Evolutionary conservation across 2,888 invertebrate species (phyloP).

Genomic region (Chaetogeoica ovagalla): DNA sequence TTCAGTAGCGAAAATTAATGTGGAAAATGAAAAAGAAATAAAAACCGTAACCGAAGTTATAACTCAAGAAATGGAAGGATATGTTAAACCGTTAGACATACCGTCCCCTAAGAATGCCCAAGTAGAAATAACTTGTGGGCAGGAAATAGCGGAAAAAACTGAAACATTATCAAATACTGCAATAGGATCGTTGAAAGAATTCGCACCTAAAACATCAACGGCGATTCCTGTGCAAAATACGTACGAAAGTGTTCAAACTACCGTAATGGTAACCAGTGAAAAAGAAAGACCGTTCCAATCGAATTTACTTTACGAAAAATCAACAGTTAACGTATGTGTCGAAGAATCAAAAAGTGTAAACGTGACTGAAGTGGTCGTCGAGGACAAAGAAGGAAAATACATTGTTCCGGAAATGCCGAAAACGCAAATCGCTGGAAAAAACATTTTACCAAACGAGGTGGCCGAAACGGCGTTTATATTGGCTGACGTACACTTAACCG

Average conservation of each 20-base stretch:
- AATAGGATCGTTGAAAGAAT: conserved; percentile 8
- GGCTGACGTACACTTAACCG: conserved; percentile 58
- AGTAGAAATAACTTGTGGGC: conserved; percentile 59
- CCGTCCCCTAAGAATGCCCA: conserved; percentile 41
- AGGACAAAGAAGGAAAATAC: conserved; percentile 53
- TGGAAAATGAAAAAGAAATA: conserved; percentile 59
- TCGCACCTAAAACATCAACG: conserved; percentile 4
- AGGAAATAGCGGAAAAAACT: conserved; percentile 62
- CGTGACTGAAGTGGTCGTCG: conserved; percentile 46
- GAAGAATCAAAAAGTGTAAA: conserved; percentile 56
- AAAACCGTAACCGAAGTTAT: conserved; percentile 61
- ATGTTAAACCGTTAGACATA: conserved; percentile 54
- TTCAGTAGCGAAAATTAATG: conserved; percentile 56
- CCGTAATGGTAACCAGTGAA: conserved; percentile 26
- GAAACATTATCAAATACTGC: conserved; percentile 61
- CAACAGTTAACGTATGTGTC: conserved; percentile 22
- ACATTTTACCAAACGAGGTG: conserved; percentile 59
- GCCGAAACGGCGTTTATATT: conserved; percentile 62
- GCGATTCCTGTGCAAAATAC: conserved; percentile 23
- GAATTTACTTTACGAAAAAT: not conserved
- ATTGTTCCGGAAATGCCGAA: conserved; percentile 13
- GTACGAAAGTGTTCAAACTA: conserved; percentile 35
- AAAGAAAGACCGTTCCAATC: conserved; percentile 30
- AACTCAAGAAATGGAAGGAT: conserved; percentile 61
- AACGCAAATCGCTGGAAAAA: conserved; percentile 55